Evolutionary conservation across 2,797 vertebrate species (phyloP).

Genomic region (Peromyscus eremicus): DNA sequence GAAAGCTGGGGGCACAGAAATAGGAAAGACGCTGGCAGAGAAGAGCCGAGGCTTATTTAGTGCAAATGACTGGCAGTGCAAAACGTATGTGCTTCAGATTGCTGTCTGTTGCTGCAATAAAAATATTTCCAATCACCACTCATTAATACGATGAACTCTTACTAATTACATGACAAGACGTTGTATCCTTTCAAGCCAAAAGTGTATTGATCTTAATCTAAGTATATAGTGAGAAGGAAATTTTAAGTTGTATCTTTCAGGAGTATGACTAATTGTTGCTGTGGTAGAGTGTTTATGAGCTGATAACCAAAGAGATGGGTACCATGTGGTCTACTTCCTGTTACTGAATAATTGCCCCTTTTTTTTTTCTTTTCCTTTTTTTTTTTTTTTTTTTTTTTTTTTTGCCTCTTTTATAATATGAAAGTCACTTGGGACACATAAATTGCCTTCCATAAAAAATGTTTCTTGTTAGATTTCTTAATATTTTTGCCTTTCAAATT

Average conservation of each 20-base stretch:
- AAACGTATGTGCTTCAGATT: conserved; percentile 91
- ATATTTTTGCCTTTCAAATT: conserved; percentile 13
- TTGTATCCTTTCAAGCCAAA: conserved; percentile 11
- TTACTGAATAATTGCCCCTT: neutral
- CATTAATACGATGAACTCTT: neutral
- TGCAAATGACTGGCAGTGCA: conserved; percentile 99
- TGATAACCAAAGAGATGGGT: neutral
- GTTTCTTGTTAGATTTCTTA: conserved; percentile 16
- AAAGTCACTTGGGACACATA: conserved; percentile 50
- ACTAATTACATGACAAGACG: neutral
- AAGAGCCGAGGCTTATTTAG: conserved; percentile 99
- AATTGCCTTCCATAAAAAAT: neutral
- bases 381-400: no score
- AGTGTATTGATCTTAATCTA: neutral
- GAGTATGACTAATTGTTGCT: conserved; percentile 13
- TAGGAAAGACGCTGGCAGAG: conserved; percentile 98
- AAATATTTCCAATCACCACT: neutral
- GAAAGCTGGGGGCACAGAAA: conserved; percentile 99
- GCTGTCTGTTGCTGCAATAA: neutral
- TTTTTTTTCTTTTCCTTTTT: no score
- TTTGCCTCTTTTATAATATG: conserved; percentile 1
- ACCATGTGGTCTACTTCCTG: neutral
- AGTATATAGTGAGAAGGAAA: neutral
- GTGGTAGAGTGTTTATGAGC: neutral
- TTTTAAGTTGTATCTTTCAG: neutral